Conservation (phyloP, 2,888 invertebrate species). For the Mimas tiliae region DNA sequence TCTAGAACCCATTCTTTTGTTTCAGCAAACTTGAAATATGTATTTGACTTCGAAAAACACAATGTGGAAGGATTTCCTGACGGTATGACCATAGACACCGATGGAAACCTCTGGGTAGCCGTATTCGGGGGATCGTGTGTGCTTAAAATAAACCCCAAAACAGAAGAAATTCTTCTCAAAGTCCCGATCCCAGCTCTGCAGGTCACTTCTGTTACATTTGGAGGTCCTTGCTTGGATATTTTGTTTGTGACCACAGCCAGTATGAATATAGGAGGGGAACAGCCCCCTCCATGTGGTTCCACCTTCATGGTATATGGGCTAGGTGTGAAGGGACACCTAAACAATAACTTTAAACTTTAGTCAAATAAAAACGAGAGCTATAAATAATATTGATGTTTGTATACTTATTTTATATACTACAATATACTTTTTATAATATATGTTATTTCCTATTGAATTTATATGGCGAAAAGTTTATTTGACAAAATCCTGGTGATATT, state of each 20-base stretch:
- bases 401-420: too few species aligned
- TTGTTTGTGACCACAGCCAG: slow-evolving; percentile 87
- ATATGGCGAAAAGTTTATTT: too few species aligned
- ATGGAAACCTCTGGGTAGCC: slow-evolving; percentile 91
- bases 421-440: too few species aligned
- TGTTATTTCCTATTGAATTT: too few species aligned
- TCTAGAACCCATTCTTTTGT: slow-evolving; percentile 32
- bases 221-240: slow-evolving; percentile 88
- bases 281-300: slow-evolving; percentile 82
- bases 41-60: slow-evolving; percentile 84
- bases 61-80: slow-evolving; percentile 82
- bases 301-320: slow-evolving; percentile 86
- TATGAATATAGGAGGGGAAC: slow-evolving; percentile 61
- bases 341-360: slow-evolving; percentile 55
- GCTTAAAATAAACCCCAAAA: slow-evolving; percentile 80
- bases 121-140: slow-evolving; percentile 87
- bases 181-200: slow-evolving; percentile 85
- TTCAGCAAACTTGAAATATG: slow-evolving; percentile 84
- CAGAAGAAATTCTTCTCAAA: slow-evolving; percentile 82
- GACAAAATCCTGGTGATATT: too few species aligned
- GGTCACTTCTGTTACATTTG: slow-evolving; percentile 89
- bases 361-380: background rate
- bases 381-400: too few species aligned
- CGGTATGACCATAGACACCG: slow-evolving; percentile 90
- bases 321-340: slow-evolving; percentile 82